phyloP scores from a whole-genome alignment of 2,797 vertebrate species.

The Euphonia xanthogaster region DNA sequence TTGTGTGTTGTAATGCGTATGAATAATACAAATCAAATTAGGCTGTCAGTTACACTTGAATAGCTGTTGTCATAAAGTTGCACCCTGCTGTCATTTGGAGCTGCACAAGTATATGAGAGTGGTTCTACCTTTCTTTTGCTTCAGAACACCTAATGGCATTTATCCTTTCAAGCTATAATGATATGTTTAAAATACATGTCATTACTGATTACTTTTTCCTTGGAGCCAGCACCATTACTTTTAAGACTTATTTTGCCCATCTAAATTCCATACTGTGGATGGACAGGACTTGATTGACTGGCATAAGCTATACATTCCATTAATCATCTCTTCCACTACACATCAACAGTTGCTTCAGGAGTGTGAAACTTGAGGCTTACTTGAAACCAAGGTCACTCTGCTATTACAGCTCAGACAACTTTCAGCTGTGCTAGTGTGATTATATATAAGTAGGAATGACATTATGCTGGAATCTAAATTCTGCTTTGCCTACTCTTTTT shows the following conservation, averaged over 20 bases:
- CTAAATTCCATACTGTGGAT: neutral
- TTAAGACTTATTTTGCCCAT: neutral
- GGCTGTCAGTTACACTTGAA: neutral
- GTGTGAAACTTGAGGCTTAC: neutral
- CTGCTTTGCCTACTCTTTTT: neutral
- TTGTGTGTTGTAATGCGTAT: neutral
- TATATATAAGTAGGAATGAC: neutral
- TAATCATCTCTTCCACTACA: neutral
- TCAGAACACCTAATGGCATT: neutral
- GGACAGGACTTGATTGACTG: neutral
- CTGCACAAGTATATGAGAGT: neutral
- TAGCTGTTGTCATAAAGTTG: neutral
- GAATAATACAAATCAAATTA: constrained; percentile 9
- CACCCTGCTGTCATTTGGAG: neutral
- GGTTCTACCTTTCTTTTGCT: neutral
- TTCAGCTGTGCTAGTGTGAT: neutral
- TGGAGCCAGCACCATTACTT: neutral
- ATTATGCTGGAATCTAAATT: neutral
- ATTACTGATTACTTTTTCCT: neutral
- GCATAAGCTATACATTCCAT: neutral
- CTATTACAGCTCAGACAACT: neutral
- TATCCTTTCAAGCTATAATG: neutral
- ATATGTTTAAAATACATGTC: neutral
- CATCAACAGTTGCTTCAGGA: neutral
- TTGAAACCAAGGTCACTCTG: neutral